Evolutionary conservation across 2,888 invertebrate genomes (phyloP).

Genomic region (Fabriciana adippe): DNA sequence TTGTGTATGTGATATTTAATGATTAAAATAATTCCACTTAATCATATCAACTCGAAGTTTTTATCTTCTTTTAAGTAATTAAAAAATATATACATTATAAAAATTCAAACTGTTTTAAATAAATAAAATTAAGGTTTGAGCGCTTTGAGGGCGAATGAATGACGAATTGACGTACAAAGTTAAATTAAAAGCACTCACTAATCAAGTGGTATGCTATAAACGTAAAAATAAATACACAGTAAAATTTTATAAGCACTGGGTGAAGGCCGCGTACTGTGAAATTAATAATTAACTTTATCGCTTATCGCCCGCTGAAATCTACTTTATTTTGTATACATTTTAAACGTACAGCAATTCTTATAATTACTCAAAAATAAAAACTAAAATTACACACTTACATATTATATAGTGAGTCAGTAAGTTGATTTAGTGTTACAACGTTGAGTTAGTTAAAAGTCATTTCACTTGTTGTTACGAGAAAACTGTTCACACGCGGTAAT

Average conservation of each 20-base stretch:
- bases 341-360: constrained; percentile 5
- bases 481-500: no score
- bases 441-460: no score
- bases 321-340: constrained; percentile 14
- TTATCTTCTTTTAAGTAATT: no score
- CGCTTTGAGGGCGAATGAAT: neutral
- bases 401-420: neutral
- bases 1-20: no score
- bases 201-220: constrained; percentile 9
- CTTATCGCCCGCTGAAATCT: constrained; percentile 22
- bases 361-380: constrained; percentile 16
- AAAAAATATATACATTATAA: no score
- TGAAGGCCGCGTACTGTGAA: constrained; percentile 35
- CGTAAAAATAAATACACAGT: constrained; percentile 10
- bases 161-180: constrained; percentile 5
- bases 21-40: no score
- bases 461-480: no score
- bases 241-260: neutral
- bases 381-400: neutral
- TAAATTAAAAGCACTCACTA: constrained; percentile 12
- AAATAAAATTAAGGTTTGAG: no score
- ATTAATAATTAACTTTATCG: constrained; percentile 37
- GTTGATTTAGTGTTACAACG: neutral
- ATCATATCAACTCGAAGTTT: no score
- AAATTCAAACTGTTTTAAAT: no score